phyloP scores from a whole-genome alignment of 2,888 invertebrate species.

The Cryptus armator region DNA sequence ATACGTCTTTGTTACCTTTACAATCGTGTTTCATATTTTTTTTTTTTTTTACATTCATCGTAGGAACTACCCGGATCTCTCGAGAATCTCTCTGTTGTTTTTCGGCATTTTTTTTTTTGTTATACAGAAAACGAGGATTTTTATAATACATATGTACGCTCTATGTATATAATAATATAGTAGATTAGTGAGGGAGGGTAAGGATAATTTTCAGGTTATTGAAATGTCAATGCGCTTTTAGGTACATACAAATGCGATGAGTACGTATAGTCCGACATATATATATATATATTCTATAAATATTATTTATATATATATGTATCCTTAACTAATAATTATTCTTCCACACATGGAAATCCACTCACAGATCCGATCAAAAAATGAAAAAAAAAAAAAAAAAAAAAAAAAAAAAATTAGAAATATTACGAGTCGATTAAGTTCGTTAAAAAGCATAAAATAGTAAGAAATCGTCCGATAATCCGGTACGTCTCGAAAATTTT shows the following conservation, averaged over 20 bases:
- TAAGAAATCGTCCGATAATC: slow-evolving; percentile 11
- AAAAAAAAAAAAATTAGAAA: slow-evolving; percentile 14
- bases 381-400: slow-evolving; percentile 16
- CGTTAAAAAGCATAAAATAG: slow-evolving; percentile 5
- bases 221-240: slow-evolving; percentile 55
- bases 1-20: slow-evolving; percentile 70
- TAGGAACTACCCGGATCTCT: slow-evolving; percentile 62
- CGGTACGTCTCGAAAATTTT: slow-evolving; percentile 1
- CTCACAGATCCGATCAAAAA: not conserved
- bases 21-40: slow-evolving; percentile 42
- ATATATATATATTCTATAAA: slow-evolving; percentile 42
- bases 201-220: slow-evolving; percentile 44
- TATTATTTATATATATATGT: slow-evolving; percentile 38
- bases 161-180: slow-evolving; percentile 52
- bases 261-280: slow-evolving; percentile 63
- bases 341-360: slow-evolving; percentile 36
- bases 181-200: slow-evolving; percentile 39
- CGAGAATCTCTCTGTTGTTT: slow-evolving; percentile 28
- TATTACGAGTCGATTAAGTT: slow-evolving; percentile 29
- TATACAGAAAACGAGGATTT: slow-evolving; percentile 59
- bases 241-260: slow-evolving; percentile 65
- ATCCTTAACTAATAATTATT: slow-evolving; percentile 50
- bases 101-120: slow-evolving; percentile 19
- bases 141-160: slow-evolving; percentile 51
- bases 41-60: slow-evolving; percentile 57